Conservation (phyloP, 35 echinoderm and acorn worm species). For the Diadema setosum region DNA sequence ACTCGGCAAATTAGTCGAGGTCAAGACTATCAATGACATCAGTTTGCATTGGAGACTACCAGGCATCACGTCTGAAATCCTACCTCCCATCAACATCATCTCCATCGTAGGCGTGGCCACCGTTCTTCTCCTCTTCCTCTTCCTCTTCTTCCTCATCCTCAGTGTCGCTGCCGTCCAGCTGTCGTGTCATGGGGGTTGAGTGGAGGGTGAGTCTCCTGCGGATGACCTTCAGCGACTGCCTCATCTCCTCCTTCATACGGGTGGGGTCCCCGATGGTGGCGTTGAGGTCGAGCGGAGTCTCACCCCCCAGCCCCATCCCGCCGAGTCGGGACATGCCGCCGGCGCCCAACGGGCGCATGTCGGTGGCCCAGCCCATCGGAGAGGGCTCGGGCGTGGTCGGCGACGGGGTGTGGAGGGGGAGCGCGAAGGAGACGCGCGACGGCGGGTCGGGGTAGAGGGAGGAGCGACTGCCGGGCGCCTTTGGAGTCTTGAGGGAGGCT, state of each 20-base stretch:
- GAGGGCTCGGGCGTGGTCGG: slow-evolving; percentile 10
- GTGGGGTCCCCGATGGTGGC: slow-evolving; percentile 71
- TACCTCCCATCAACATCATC: neutral
- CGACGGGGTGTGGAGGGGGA: slow-evolving; percentile 43
- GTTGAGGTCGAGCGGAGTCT: slow-evolving; percentile 41
- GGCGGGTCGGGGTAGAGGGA: neutral
- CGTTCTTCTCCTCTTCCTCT: neutral
- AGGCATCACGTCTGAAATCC: too few species aligned
- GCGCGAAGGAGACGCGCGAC: slow-evolving; percentile 38
- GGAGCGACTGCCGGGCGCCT: neutral
- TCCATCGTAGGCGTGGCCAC: neutral
- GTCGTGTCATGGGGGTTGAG: neutral
- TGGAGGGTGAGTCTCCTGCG: neutral
- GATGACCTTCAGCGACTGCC: neutral
- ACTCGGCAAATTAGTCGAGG: too few species aligned
- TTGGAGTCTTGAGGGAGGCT: neutral
- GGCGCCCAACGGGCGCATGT: neutral
- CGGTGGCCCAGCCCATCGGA: neutral
- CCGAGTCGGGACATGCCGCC: neutral
- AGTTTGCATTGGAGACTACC: too few species aligned
- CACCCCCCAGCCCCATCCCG: neutral
- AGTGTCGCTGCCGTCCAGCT: neutral
- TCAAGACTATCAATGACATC: too few species aligned
- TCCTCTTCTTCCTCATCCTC: slow-evolving; percentile 18
- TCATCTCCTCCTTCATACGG: neutral